Evolutionary conservation across 2,113 vertebrate genomes (phyloP), one percentile per base, ranked within the genome.

Genomic region (Lynx canadensis): DNA sequence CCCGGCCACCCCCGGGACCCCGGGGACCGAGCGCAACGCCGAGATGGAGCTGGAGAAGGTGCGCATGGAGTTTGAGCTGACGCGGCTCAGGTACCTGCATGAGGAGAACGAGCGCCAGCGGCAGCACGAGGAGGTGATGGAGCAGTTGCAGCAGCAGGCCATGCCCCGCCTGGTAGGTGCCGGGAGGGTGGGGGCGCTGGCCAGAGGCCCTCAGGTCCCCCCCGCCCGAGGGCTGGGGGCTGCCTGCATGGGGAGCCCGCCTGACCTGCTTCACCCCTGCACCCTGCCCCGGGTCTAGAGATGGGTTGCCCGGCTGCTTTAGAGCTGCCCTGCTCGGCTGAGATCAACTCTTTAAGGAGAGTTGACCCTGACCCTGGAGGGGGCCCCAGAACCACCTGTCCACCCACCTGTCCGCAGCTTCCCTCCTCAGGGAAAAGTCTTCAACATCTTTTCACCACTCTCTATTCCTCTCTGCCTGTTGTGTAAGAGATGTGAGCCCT

Each of bases 91-190:
- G 94, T 98, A 92, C 31, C 41, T 97, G 79, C 96, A 98, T 2
- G 97, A 98, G 31, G 97, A 98, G 85, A 98, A 98, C 0, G 97
- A 98, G 94, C 92, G 98, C 13, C 96, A 97, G 92, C 89, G 98
- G 74, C 97, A 95, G 94, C 98, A 98, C 0, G 97, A 98, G 78
- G 96, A 96, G 50, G 97, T 57, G 94, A 98, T 98, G 98, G 94
- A 94, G 45, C 95, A 94, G 91, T 95, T 98, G 50, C 96, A 68
- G 80, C 96, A 98, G 38, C 97, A 97, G 97, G 92, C 45, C 0
- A 5, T 36, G 0, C 89, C 96, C 79, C 96, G 38, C 82, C 87
- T 36, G 68, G 94, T 95, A 63, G 83, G 96, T 86, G 78, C 5
- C 78, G 3, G 5, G 36, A 16, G 76, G 48, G 52, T 19, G 38